Base-by-base conservation (phyloP, 2,888 invertebrate species). In the Nephrocerus scutellatus region DNA sequence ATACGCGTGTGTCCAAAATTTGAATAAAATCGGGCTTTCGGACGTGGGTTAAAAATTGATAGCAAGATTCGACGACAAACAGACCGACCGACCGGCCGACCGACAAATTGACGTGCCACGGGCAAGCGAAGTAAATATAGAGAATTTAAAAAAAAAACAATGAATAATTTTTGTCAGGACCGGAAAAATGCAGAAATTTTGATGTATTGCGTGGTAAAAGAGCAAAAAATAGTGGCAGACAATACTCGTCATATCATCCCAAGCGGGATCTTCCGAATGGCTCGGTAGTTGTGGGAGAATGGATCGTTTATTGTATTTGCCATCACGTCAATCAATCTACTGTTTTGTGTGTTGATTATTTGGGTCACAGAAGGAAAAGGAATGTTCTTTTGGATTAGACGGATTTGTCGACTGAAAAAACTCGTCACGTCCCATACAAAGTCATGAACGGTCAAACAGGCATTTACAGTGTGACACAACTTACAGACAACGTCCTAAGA, bases 281-380 rank as follows among this genome's bases (percentile, higher is more conserved):
- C 25, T 25, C n/a, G 25, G n/a, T 25, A 25, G 25, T 25, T 25
- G 25, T 6, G 13, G 5, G 25, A 25, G n/a, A 25, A 12, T 25
- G 25, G 25, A 25, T 25, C 13, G 10, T 9, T 13, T n/a, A n/a
- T n/a, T n/a, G n/a, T 9, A 25, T 25, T 25, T 9, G 7, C 25
- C 25, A 10, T 25, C 25, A 13, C 25, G 25, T 6, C 25, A 25
- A 13, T 25, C 6, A 25, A 13, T 25, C 25, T 25, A 12, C n/a
- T 6, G n/a, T 25, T 25, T 25, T 25, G 7, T 25, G 13, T 25
- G 25, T 25, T 13, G 7, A 25, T 25, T 25, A 25, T 25, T 25
- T 25, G 25, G n/a, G 25, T 25, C 25, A 25, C 25, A 6, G 25
- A 25, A 25, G 13, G 25, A 25, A 25, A 25, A 25, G 25, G 10